Evolutionary conservation across 1,140 invertebrate species (phyloP).

Genomic region (Atta texana): DNA sequence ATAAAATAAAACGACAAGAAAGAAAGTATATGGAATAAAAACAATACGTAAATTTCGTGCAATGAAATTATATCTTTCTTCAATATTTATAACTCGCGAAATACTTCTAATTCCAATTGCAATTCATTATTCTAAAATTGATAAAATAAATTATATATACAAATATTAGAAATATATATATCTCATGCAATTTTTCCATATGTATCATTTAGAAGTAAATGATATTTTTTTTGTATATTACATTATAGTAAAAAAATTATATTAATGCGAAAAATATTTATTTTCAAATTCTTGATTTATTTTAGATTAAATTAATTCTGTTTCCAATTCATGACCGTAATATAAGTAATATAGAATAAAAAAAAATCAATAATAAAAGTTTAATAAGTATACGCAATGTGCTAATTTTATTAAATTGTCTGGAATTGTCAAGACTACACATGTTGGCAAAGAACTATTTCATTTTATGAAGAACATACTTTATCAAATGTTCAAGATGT

Average conservation of each 20-base stretch:
- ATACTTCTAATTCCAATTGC: constrained; percentile 4
- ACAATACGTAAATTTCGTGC: neutral
- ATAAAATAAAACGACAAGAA: constrained; percentile 21
- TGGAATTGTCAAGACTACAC: neutral
- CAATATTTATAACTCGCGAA: neutral
- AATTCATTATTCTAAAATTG: constrained; percentile 1
- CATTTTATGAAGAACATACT: neutral
- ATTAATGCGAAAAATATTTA: neutral
- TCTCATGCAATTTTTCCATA: neutral
- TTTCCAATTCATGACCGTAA: neutral
- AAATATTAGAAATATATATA: constrained; percentile 40
- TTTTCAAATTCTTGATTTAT: neutral
- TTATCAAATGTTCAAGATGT: neutral
- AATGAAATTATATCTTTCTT: constrained; percentile 22
- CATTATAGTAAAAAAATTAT: neutral
- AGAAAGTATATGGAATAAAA: constrained; percentile 8
- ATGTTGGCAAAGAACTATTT: constrained; percentile 1
- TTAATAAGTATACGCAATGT: neutral
- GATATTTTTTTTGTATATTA: neutral
- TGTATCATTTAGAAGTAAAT: neutral
- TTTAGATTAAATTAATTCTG: neutral
- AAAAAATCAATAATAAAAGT: neutral
- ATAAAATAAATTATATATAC: neutral
- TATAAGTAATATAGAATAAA: neutral
- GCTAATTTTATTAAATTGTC: constrained; percentile 9